phyloP scores from a whole-genome alignment of 1,140 invertebrate genomes.

The Lepidurus apus region DNA sequence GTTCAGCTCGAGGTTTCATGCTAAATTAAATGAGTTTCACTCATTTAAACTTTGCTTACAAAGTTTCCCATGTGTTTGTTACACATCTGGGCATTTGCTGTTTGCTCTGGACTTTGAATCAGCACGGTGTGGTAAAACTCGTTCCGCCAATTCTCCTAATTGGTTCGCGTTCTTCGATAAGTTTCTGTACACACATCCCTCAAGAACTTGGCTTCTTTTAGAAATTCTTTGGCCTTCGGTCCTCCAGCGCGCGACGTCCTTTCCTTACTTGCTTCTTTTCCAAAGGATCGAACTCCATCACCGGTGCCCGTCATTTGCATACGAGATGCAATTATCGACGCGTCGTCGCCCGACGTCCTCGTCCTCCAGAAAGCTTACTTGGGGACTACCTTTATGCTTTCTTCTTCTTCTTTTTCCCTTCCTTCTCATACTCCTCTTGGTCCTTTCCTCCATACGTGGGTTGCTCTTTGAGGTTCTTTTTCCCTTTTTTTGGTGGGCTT shows the following conservation, averaged over 20 bases:
- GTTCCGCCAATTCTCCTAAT: background rate
- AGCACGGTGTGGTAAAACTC: background rate
- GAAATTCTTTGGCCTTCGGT: background rate
- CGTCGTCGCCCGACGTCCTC: slow-evolving; percentile 27
- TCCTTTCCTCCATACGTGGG: background rate
- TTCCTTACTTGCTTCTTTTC: background rate
- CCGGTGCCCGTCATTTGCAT: slow-evolving; percentile 33
- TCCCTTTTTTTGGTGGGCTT: background rate
- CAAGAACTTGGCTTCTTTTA: too few relatives aligned
- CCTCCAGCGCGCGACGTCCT: background rate
- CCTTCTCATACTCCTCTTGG: background rate
- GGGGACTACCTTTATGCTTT: background rate
- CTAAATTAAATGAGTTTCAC: too few relatives aligned
- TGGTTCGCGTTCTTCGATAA: background rate
- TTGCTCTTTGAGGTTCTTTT: background rate
- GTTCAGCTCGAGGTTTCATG: too few relatives aligned
- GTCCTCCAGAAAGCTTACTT: slow-evolving; percentile 7
- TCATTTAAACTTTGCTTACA: background rate
- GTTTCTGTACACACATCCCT: background rate
- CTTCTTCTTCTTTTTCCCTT: slow-evolving; percentile 25
- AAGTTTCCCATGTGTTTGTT: background rate
- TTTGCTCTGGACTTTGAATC: background rate
- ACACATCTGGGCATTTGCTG: background rate
- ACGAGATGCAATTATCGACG: slow-evolving; percentile 33
- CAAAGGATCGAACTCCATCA: slow-evolving; percentile 31